Evolutionary conservation across 2,888 invertebrate genomes (phyloP).

Genomic region (Calameuta filiformis): DNA sequence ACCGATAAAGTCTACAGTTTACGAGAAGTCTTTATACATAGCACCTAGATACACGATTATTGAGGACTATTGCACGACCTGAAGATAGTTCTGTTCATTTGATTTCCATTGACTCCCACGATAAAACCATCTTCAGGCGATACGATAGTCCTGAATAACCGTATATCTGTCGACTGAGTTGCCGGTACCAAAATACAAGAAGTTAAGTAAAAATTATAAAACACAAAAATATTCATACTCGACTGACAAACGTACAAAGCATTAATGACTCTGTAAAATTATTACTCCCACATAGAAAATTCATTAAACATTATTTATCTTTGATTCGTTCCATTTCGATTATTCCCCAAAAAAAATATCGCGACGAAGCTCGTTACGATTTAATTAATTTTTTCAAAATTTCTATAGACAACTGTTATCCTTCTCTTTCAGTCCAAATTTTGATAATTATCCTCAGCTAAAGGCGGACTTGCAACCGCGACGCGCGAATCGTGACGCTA

Average conservation of each 20-base stretch:
- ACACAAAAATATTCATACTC: not conserved
- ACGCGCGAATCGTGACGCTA: constrained; percentile 51
- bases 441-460: not conserved
- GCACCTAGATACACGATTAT: not conserved
- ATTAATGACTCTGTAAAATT: not conserved
- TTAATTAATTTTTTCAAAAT: not conserved
- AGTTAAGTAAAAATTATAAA: not conserved
- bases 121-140: too few species aligned
- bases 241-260: not conserved
- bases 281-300: not conserved
- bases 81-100: too few species aligned
- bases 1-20: not conserved
- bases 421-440: not conserved
- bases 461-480: constrained; percentile 33
- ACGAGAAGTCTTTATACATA: not conserved
- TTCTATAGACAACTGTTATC: not conserved
- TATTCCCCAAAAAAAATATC: not conserved
- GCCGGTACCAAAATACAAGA: not conserved
- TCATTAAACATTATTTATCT: not conserved
- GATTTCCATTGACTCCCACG: too few species aligned
- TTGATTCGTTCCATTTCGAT: not conserved
- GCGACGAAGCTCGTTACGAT: too few species aligned
- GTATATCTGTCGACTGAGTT: not conserved
- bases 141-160: too few species aligned
- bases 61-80: too few species aligned